Base-by-base conservation (phyloP, 2,113 vertebrate genomes). In the Archocentrus centrarchus region DNA sequence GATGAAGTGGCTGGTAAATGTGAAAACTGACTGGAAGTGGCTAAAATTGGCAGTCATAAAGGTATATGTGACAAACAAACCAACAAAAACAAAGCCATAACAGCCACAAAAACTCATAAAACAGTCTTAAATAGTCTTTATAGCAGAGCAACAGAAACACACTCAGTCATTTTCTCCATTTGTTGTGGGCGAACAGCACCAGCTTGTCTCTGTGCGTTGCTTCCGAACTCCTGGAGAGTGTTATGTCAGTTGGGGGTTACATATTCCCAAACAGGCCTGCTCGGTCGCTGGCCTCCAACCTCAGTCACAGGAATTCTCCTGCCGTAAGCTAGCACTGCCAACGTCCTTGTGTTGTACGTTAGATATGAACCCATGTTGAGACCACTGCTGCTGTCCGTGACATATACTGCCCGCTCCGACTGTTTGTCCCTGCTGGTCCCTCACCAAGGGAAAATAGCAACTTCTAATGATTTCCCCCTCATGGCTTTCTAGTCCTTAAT, bases 171-270 rank as follows among this genome's bases (percentile, higher is more conserved):
- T 73, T 73, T n/a, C 47, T 53, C 66, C 50, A 10, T n/a, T 73
- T 32, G 44, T 32, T 53, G 66, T 53, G 44, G 66, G 66, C 66
- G 44, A 73, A 18, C 17, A 6, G 44, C 44, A 53, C 11, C 44
- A 73, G 66, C 24, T 32, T 73, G 66, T 73, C 66, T 73, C 66
- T 32, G 66, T 53, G 17, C 10, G 6, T 73, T 50, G 66, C 44
- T 30, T 73, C 66, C 24, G 6, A 73, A 53, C 66, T 73, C 66
- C 66, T 32, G 66, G 66, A 53, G 66, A 73, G 66, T 17, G 66
- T 32, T 73, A 53, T 47, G 66, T 50, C 66, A 73, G 3, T 73
- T 73, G 44, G 66, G 24, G 27, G 30, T 53, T 53, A 53, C 27
- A 73, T 18, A 73, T 73, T 73, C 3, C 27, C 66, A 73, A 53